Base-by-base conservation (phyloP, 2,797 vertebrate genomes). In the Aulostomus chinensis region DNA sequence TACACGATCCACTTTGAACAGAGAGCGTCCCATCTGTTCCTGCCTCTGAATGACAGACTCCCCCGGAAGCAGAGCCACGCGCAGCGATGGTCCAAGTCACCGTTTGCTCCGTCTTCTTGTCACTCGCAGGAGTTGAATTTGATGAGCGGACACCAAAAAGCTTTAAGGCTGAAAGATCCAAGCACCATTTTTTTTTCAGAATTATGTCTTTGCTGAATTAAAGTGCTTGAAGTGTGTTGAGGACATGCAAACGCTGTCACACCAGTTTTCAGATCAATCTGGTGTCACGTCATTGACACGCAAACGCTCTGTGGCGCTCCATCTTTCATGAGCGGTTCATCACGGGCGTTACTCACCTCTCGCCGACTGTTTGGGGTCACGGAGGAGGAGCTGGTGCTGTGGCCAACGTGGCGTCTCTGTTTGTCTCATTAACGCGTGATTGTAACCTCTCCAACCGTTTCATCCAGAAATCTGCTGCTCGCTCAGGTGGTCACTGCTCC, bases 21-120 rank as follows among this genome's bases (percentile, higher is more conserved):
- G 68, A 21, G 66, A 70, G 63, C 51, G 1, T 58, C 62, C 78
- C 73, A 83, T 86, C 80, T 86, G 81, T 65, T 76, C 68, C 38
- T 49, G 60, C 58, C 58, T 48, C 39, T 11, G 41, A 61, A 51
- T 49, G 59, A 54, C 5, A 8, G 52, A 45, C 73, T 30, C 58
- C 52, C 38, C 25, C 4, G 8, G 10, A 56, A 53, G 54, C 35
- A 6, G 15, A 6, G 49, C 51, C 29, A n/a, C 35, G 16, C 60
- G 41, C 17, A 39, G n/a, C n/a, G n/a, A n/a, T n/a, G n/a, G n/a
- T n/a, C n/a, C n/a, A n/a, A n/a, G n/a, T n/a, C n/a, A n/a, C n/a
- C n/a, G n/a, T n/a, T n/a, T n/a, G n/a, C n/a, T n/a, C n/a, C n/a
- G n/a, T n/a, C n/a, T n/a, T n/a, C n/a, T n/a, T n/a, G n/a, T n/a